Percentiles rank a stretch among this genome's conserved stretches.
These are phyloP conservation scores for Arothron firmamentum DNA, from an alignment of 2,113 vertebrate species.

Conservation along the genomic window DNA sequence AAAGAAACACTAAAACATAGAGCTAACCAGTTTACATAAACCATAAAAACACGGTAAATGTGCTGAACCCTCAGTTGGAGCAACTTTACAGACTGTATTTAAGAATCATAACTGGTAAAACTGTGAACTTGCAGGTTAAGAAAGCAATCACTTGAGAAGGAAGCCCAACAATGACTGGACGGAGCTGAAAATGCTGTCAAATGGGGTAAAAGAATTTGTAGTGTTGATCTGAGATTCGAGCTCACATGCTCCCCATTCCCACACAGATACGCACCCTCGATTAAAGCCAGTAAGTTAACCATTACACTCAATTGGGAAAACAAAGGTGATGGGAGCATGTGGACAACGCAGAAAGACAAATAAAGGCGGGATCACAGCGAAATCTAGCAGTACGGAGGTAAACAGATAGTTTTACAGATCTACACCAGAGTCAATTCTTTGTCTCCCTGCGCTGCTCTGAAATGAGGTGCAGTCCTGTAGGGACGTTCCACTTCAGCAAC, in stretches of 20 bases:
- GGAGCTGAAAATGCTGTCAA: not conserved
- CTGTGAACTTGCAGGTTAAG: not conserved
- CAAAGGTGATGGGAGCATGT: not conserved
- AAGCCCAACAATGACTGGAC: not conserved
- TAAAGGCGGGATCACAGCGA: not conserved
- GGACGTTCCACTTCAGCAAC: conserved; percentile 14
- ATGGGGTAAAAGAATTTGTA: too few species aligned
- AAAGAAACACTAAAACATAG: too few species aligned
- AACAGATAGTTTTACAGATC: not conserved
- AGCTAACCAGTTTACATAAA: too few species aligned
- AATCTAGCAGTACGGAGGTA: not conserved
- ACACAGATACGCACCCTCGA: conserved; percentile 12
- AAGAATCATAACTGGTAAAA: too few species aligned
- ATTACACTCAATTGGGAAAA: conserved; percentile 37
- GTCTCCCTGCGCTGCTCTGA: conserved; percentile 16
- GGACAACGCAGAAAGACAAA: not conserved
- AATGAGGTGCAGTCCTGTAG: conserved; percentile 12
- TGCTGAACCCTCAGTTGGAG: too few species aligned
- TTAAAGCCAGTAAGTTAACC: conserved; percentile 54
- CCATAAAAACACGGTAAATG: too few species aligned
- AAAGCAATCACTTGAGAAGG: not conserved
- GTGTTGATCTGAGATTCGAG: too few species aligned
- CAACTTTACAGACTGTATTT: too few species aligned
- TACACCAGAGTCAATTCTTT: not conserved
- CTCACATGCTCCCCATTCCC: not conserved